phyloP scores from a whole-genome alignment of 1,140 invertebrate species.

The Heliconius nattereri region DNA sequence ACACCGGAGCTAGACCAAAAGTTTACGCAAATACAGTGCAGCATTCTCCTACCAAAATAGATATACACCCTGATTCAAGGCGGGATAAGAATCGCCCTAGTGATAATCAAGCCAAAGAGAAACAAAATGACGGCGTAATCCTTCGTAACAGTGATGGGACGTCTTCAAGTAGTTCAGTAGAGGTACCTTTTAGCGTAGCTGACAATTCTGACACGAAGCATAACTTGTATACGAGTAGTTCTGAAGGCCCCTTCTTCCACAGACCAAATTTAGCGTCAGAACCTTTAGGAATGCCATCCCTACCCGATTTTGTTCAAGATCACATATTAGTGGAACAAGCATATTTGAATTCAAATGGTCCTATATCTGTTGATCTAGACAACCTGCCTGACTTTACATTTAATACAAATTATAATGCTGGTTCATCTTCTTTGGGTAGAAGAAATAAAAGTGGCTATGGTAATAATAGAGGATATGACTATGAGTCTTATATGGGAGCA shows the following conservation, averaged over 20 bases:
- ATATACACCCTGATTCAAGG: constrained; percentile 59
- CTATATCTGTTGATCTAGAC: constrained; percentile 78
- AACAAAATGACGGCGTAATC: constrained; percentile 52
- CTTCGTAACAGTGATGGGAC: constrained; percentile 68
- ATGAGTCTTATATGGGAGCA: constrained; percentile 62
- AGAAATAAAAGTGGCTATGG: constrained; percentile 60
- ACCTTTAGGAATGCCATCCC: constrained; percentile 77
- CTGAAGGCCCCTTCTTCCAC: constrained; percentile 66
- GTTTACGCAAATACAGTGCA: constrained; percentile 75
- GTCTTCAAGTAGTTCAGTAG: constrained; percentile 74
- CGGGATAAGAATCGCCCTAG: constrained; percentile 60
- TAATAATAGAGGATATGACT: constrained; percentile 66
- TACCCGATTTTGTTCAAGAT: constrained; percentile 86
- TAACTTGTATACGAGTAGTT: constrained; percentile 69
- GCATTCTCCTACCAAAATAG: constrained; percentile 71
- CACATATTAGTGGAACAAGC: constrained; percentile 84
- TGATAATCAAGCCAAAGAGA: constrained; percentile 75
- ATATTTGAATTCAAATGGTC: constrained; percentile 79
- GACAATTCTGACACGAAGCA: constrained; percentile 73
- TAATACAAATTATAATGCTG: constrained; percentile 74
- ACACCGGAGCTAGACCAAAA: constrained; percentile 78
- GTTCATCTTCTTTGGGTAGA: constrained; percentile 62
- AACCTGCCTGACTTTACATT: constrained; percentile 84
- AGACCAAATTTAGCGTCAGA: constrained; percentile 72
- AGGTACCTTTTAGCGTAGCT: constrained; percentile 75